Conservation (phyloP, 2,113 vertebrate genomes). For the Myiopsitta monachus region DNA sequence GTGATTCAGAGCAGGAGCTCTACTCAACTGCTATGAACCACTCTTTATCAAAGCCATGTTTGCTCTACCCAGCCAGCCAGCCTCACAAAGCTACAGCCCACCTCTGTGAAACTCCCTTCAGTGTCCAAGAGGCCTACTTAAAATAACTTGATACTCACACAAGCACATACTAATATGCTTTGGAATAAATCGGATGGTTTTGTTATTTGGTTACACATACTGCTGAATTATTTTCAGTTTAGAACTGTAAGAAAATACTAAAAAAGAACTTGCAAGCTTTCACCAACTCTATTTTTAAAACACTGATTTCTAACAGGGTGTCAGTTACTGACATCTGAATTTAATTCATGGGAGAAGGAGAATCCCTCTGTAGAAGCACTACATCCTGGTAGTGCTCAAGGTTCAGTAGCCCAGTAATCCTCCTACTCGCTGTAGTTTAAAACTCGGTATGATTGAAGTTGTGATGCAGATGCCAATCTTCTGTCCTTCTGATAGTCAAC, state of each 20-base stretch:
- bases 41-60: neutral
- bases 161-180: neutral
- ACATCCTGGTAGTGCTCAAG: neutral
- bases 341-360: constrained; percentile 39
- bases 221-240: neutral
- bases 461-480: neutral
- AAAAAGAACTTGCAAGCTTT: neutral
- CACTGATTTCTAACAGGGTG: neutral
- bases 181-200: neutral
- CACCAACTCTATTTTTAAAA: neutral
- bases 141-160: neutral
- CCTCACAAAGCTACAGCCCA: neutral
- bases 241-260: neutral
- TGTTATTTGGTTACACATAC: neutral
- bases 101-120: neutral
- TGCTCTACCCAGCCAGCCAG: neutral
- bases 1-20: neutral
- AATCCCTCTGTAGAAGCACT: neutral
- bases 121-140: neutral
- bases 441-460: neutral
- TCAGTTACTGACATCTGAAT: neutral
- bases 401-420: neutral
- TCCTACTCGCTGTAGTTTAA: neutral
- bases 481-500: neutral
- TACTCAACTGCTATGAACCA: neutral